phyloP scores from a whole-genome alignment of 2,113 vertebrate genomes.

The Pao palembangensis region DNA sequence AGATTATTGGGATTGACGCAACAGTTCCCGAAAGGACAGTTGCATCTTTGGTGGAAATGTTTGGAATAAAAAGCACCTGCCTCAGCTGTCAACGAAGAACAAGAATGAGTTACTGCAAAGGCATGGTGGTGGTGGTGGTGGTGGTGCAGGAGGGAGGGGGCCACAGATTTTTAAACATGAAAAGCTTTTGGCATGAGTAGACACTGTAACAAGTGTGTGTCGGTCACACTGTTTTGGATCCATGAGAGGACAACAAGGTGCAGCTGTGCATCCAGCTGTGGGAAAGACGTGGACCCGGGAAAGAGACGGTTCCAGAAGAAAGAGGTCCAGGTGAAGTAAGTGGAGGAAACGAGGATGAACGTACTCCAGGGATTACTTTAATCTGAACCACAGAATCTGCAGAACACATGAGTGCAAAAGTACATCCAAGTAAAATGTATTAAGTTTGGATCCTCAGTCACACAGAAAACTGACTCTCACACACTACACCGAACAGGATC shows the following conservation, averaged over 20 bases:
- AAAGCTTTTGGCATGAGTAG: slow-evolving; percentile 15
- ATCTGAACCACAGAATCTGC: not conserved
- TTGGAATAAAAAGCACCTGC: not conserved
- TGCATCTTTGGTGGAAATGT: not conserved
- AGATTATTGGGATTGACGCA: no score
- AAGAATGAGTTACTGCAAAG: slow-evolving; percentile 1
- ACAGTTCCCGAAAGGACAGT: not conserved
- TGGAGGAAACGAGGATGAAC: not conserved
- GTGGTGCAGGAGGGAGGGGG: not conserved
- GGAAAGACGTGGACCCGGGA: slow-evolving; percentile 35
- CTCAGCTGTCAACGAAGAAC: not conserved
- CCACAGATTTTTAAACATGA: not conserved
- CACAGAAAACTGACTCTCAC: no score
- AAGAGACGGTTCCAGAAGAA: slow-evolving; percentile 8
- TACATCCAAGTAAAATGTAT: no score
- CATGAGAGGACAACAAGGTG: slow-evolving; percentile 11
- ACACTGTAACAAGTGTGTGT: slow-evolving; percentile 15
- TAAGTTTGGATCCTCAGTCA: no score
- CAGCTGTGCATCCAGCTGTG: slow-evolving; percentile 51
- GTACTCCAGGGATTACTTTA: not conserved
- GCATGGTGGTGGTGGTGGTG: not conserved
- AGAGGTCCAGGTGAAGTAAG: slow-evolving; percentile 13
- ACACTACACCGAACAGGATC: no score
- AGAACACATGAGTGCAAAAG: no score
- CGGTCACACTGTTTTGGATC: slow-evolving; percentile 39